Base-by-base conservation (phyloP, 2,113 vertebrate genomes). In the Hippotragus niger region DNA sequence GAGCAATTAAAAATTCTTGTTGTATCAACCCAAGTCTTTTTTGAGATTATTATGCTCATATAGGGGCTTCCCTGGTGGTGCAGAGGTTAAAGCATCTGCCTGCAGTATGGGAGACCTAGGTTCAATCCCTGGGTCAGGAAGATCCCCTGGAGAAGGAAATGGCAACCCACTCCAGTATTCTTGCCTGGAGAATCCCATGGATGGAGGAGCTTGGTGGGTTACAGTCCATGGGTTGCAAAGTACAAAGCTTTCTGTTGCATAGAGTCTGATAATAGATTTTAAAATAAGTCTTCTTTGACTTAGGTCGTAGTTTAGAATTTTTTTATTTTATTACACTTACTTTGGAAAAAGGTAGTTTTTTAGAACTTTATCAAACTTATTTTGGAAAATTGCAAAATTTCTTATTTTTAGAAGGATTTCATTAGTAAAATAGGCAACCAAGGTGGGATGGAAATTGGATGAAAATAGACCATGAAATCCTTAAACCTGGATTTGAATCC, bases 331-430 rank as follows among this genome's bases (percentile, higher is more conserved):
- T 91, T 80, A n/a, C 2, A 76, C 5, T 93, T 95, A 78, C 40
- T 90, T 97, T 96, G 50, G 71, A 76, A 97, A 93, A 67, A 16
- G 58, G 19, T 53, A 81, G 10, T 52, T 76, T 64, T 94, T 85
- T 52, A 53, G 16, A 17, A 88, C 21, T 83, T 94, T 62, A 80
- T 91, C 83, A 45, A 7, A 55, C 5, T 93, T 95, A 80, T 36
- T 90, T 97, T 97, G 45, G 71, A 81, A 96, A 90, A 76, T 92
- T 83, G 5, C 6, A 84, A 50, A 3, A 29, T 7, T 90, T 97
- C 91, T 89, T 29, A 58, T 67, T 88, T 86, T 91, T 81, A 81
- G 81, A 55, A 67, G 3, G 33, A 13, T 92, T 64, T 25, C 33
- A 6, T 88, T 58, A 84, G 31, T 93, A 53, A 58, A 96, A 50